phyloP scores from a whole-genome alignment of 2,113 vertebrate species.

The Catharus minimus region DNA sequence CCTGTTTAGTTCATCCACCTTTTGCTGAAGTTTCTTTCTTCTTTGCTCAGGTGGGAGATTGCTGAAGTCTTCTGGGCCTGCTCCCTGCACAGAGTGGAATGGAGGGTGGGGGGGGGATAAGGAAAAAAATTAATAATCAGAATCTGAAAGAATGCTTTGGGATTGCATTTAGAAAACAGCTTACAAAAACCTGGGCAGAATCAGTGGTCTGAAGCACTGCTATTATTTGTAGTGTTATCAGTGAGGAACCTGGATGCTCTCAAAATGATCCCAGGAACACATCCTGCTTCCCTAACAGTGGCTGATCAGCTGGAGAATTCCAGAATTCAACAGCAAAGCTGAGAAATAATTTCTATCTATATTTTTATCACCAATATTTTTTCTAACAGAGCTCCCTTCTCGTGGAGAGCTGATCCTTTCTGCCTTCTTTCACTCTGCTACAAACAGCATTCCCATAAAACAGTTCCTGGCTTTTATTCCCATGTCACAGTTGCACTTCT shows the following conservation, averaged over 20 bases:
- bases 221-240: background rate
- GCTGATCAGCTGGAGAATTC: background rate
- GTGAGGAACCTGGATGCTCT: background rate
- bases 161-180: background rate
- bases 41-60: slow-evolving; percentile 96
- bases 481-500: background rate
- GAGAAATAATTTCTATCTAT: background rate
- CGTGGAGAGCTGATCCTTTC: background rate
- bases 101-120: background rate
- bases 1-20: slow-evolving; percentile 91
- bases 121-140: background rate
- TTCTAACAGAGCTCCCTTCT: background rate
- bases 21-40: slow-evolving; percentile 95
- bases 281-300: background rate
- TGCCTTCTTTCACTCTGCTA: background rate
- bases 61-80: slow-evolving; percentile 95
- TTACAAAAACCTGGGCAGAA: background rate
- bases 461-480: background rate
- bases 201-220: slow-evolving; percentile 35
- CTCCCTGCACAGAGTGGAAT: slow-evolving; percentile 78
- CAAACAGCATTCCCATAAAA: background rate
- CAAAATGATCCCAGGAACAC: background rate
- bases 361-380: background rate
- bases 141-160: background rate
- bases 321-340: background rate